phyloP scores from a whole-genome alignment of 2,888 invertebrate genomes.

The Eurytoma californica region DNA sequence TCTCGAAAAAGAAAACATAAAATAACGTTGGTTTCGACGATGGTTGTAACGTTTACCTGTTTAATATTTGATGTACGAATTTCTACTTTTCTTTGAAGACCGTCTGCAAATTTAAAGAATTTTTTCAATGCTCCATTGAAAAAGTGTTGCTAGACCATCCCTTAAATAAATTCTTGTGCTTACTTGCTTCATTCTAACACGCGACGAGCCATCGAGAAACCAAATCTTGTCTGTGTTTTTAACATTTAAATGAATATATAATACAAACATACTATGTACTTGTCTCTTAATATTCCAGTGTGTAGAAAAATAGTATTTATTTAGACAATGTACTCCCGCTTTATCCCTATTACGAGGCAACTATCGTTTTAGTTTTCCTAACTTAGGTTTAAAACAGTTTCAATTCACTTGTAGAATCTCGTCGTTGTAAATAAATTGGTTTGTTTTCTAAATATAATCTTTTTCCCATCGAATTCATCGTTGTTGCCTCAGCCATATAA shows the following conservation, averaged over 20 bases:
- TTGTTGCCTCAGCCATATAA: conserved; percentile 44
- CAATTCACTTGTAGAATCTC: conserved; percentile 12
- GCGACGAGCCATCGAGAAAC: conserved; percentile 44
- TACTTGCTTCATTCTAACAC: conserved; percentile 11
- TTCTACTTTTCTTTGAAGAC: background rate
- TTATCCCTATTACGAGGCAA: conserved; percentile 55
- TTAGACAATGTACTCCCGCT: conserved; percentile 66
- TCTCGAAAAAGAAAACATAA: conserved; percentile 26
- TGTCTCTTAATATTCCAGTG: conserved; percentile 70
- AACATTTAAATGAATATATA: conserved; percentile 54
- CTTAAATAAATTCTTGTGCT: conserved; percentile 5
- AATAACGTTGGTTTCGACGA: conserved; percentile 43
- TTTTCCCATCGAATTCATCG: conserved; percentile 22
- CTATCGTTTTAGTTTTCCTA: conserved; percentile 30
- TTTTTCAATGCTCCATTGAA: conserved; percentile 1
- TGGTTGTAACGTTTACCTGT: conserved; percentile 28
- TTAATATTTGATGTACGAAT: background rate
- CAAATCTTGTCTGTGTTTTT: conserved; percentile 53
- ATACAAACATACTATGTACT: conserved; percentile 59
- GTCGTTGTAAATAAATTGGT: conserved; percentile 43
- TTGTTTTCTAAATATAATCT: conserved; percentile 21
- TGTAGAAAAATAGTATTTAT: conserved; percentile 73
- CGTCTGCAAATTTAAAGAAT: background rate
- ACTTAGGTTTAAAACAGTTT: conserved; percentile 38
- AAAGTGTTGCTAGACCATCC: conserved; percentile 4